These are phyloP conservation scores for Pollachius pollachius DNA, from an alignment of 2,113 vertebrate genomes.

Conservation along the genomic window DNA sequence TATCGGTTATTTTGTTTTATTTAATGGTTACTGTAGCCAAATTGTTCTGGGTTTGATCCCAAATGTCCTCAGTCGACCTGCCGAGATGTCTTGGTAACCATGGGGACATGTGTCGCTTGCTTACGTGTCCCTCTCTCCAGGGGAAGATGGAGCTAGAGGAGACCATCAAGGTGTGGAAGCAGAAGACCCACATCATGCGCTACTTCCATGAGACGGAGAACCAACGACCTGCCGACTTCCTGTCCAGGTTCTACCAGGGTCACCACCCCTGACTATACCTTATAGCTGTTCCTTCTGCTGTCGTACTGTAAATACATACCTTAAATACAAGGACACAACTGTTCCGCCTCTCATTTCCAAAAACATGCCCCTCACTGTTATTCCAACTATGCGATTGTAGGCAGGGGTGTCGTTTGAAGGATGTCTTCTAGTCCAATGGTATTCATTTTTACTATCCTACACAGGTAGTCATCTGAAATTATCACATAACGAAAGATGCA, in stretches of 20 bases:
- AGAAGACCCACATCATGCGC: constrained; percentile 93
- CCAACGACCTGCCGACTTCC: constrained; percentile 81
- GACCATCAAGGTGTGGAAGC: constrained; percentile 93
- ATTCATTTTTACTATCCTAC: too few relatives aligned
- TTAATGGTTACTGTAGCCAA: too few relatives aligned
- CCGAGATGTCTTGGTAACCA: too few relatives aligned
- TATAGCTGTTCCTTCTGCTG: constrained; percentile 36
- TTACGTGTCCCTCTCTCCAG: constrained; percentile 51
- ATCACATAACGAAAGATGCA: not conserved
- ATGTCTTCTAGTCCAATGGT: too few relatives aligned
- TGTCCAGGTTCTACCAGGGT: constrained; percentile 91
- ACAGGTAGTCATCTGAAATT: constrained; percentile 9
- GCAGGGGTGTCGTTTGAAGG: too few relatives aligned
- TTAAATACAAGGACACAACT: not conserved
- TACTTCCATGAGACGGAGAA: constrained; percentile 86
- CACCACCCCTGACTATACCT: constrained; percentile 80
- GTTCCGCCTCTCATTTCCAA: constrained; percentile 1
- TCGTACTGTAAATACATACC: constrained; percentile 71
- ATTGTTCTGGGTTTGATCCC: too few relatives aligned
- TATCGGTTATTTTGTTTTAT: too few relatives aligned
- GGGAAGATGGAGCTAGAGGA: constrained; percentile 96
- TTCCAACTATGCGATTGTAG: too few relatives aligned
- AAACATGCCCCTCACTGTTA: not conserved
- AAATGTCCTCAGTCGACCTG: too few relatives aligned
- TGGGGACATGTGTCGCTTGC: too few relatives aligned